phyloP scores from a whole-genome alignment of 2,888 invertebrate species.

The Plagodis dolabraria region DNA sequence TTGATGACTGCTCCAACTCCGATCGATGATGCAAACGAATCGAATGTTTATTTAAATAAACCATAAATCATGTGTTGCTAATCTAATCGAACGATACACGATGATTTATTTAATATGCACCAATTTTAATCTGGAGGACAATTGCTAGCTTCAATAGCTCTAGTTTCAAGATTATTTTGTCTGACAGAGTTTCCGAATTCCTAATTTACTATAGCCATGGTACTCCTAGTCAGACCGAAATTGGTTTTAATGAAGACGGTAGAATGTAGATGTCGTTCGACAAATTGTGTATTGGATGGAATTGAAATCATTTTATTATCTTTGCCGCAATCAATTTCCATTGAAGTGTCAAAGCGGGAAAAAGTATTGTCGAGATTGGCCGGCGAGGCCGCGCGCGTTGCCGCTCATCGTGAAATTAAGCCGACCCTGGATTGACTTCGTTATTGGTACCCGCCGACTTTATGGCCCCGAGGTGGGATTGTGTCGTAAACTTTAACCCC shows the following conservation, averaged over 20 bases:
- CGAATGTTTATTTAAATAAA: slow-evolving; percentile 25
- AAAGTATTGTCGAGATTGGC: slow-evolving; percentile 18
- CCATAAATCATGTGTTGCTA: slow-evolving; percentile 38
- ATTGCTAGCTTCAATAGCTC: too few species aligned
- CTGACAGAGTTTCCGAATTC: slow-evolving; percentile 4
- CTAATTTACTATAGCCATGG: slow-evolving; percentile 5
- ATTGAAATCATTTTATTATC: slow-evolving; percentile 25
- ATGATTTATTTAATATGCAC: too few species aligned
- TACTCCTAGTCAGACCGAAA: background rate
- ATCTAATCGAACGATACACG: slow-evolving; percentile 16
- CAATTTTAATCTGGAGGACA: too few species aligned
- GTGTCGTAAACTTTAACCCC: slow-evolving; percentile 27
- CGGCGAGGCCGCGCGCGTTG: slow-evolving; percentile 19
- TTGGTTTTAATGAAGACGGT: slow-evolving; percentile 5
- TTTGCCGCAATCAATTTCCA: slow-evolving; percentile 19
- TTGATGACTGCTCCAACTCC: slow-evolving; percentile 27
- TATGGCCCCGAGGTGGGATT: slow-evolving; percentile 18
- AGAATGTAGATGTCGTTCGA: slow-evolving; percentile 2
- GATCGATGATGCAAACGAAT: slow-evolving; percentile 38
- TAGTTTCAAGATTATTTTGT: background rate
- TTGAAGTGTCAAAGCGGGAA: slow-evolving; percentile 26
- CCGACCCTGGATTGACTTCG: slow-evolving; percentile 33
- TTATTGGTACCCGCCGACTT: slow-evolving; percentile 27
- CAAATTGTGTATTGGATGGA: slow-evolving; percentile 13
- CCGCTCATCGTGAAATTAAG: slow-evolving; percentile 42